Evolutionary conservation across 2,113 vertebrate species (phyloP).

Genomic region (Vimba vimba): DNA sequence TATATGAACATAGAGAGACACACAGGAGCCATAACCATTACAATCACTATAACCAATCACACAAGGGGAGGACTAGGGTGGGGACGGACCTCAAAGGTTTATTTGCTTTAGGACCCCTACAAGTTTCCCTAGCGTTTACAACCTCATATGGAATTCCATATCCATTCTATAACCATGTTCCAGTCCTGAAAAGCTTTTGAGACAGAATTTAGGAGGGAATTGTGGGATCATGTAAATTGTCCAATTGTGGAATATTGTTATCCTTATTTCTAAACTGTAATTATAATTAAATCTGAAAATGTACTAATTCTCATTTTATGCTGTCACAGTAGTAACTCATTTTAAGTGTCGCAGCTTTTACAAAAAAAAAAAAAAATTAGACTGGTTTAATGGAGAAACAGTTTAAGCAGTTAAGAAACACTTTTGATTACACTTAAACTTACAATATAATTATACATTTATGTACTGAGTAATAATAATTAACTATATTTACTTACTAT

Average conservation of each 20-base stretch:
- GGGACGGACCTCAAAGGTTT: conserved; percentile 3
- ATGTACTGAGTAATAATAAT: too few relatives aligned
- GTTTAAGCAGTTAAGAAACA: background rate
- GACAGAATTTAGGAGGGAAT: background rate
- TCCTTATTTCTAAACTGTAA: background rate
- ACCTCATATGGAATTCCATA: background rate
- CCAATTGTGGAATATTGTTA: background rate
- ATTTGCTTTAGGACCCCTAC: conserved; percentile 6
- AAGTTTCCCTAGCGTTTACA: background rate
- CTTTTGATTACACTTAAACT: too few relatives aligned
- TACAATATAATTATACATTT: too few relatives aligned
- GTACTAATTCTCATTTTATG: background rate
- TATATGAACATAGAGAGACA: background rate
- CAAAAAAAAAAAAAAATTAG: background rate
- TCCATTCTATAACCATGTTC: background rate
- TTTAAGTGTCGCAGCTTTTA: background rate
- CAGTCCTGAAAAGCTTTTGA: background rate
- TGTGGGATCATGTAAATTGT: background rate
- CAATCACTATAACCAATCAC: conserved; percentile 41
- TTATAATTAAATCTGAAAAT: background rate
- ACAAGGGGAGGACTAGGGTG: conserved; percentile 35
- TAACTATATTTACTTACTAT: too few relatives aligned
- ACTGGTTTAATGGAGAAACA: background rate
- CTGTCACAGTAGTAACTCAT: too few relatives aligned
- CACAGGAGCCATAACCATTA: background rate